Base-by-base conservation (phyloP, 2,888 invertebrate genomes). In the Pandemis heparana region DNA sequence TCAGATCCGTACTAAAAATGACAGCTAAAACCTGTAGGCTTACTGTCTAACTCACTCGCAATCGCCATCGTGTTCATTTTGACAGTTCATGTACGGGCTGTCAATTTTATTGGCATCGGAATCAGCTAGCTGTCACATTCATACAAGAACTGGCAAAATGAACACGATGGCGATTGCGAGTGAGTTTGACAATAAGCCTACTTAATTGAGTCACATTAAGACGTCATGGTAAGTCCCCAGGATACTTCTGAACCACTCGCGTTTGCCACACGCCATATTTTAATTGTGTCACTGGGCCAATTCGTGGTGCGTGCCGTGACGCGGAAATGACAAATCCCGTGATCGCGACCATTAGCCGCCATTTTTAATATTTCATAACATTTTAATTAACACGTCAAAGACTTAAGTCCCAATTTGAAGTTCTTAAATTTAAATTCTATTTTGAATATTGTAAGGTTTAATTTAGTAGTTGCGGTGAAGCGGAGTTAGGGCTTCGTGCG, bases 261-360 rank as follows among this genome's bases (percentile, higher is more conserved):
- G 18, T 16, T 53, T 3, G 16, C 8, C 53, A 9, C 53, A 53
- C 53, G 53, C 39, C 16, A 41, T 39, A 16, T 16, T 41, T 16
- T 63, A 18, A 63, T 41, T 43, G 43, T 46, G 62, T 43, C 62
- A 23, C 41, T 43, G 62, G 18, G 46, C 63, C 46, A 63, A 46
- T 63, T 63, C 23, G 9, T 1, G 18, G 43, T 63, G 63, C 63
- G 63, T 63, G 63, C 10, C 23, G 6, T 14, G 23, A 63, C 23
- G 46, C 63, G 63, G 63, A 63, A 63, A 63, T 63, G 63, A 63
- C 63, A 63, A 63, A 63, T 63, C 14, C 38, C 38, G 32, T 60
- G 60, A 38, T 60, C 60, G 16, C 7, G 8, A 5, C 38, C 38
- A 56, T 56, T 56, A 23, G 5, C 23, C 56, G 18, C 56, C 23